Base-by-base conservation (phyloP, 2,797 vertebrate genomes). In the Carcharodon carcharias region DNA sequence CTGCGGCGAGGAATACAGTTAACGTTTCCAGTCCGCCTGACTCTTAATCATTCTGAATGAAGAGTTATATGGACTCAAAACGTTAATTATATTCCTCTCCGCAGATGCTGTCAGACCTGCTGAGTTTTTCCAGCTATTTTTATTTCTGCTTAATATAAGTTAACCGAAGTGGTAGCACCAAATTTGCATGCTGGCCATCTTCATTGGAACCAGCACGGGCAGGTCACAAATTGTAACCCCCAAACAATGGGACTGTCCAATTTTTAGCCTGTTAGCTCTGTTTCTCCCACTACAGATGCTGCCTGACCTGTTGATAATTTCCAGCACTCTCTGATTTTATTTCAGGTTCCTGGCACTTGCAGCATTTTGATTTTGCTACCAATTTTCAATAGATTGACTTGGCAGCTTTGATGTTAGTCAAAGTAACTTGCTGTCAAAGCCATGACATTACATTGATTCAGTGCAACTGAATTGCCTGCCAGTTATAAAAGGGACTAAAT, bases 401-500 rank as follows among this genome's bases (percentile, higher is more conserved):
- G 50, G 28, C 69, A 56, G 45, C 94, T 95, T 77, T 95, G 94
- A 77, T 77, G 69, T 73, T 58, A 50, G 65, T 73, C 69, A 95
- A 69, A 95, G 50, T 56, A 95, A 77, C 56, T 56, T 77, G 26
- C 50, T n/a, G 50, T 77, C 94, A 95, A 73, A 77, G 26, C 28
- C 45, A 8, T 77, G 94, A 77, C 94, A 77, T 95, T 95, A 77
- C 69, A 95, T 95, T 54, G 69, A 71, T 95, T 77, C 45, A 95
- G 28, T 95, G 45, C 50, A 73, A 54, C 69, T 12, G 69, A 95
- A 95, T 73, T 95, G 69, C 45, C 94, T 95, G 45, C 26, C 40
- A 95, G 94, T 58, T 77, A 56, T 69, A 95, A 95, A 95, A 31
- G 54, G 67, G 67, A 73, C 94, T 77, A 77, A 95, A 95, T 77